Evolutionary conservation across 2,113 vertebrate species (phyloP).

Genomic region (Bubalus kerabau): DNA sequence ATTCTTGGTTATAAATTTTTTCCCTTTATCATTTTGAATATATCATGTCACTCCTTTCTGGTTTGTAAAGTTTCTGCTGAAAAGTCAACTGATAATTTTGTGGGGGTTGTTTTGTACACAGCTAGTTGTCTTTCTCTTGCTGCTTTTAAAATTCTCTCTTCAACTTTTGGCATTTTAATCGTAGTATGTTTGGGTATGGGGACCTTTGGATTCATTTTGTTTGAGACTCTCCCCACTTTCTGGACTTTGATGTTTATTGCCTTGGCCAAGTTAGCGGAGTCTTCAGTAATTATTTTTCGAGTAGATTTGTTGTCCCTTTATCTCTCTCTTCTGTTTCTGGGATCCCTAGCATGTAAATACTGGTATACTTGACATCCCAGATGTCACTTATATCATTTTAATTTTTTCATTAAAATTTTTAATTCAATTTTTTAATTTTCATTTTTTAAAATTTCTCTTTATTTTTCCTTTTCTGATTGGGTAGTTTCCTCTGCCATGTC

Average conservation of each 20-base stretch:
- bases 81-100: background rate
- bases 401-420: background rate
- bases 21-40: background rate
- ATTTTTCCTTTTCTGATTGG: background rate
- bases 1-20: background rate
- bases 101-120: background rate
- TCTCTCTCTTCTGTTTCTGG: background rate
- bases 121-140: background rate
- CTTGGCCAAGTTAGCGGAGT: background rate
- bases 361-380: background rate
- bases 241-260: background rate
- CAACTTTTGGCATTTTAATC: background rate
- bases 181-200: background rate
- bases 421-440: background rate
- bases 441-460: background rate
- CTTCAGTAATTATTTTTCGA: background rate
- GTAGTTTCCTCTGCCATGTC: background rate
- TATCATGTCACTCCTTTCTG: background rate
- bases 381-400: background rate
- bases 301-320: background rate
- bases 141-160: background rate
- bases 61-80: background rate
- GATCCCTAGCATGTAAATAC: background rate
- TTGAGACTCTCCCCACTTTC: background rate
- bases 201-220: background rate